Evolutionary conservation across 1,140 invertebrate genomes (phyloP).

Genomic region (Cepaea nemoralis): DNA sequence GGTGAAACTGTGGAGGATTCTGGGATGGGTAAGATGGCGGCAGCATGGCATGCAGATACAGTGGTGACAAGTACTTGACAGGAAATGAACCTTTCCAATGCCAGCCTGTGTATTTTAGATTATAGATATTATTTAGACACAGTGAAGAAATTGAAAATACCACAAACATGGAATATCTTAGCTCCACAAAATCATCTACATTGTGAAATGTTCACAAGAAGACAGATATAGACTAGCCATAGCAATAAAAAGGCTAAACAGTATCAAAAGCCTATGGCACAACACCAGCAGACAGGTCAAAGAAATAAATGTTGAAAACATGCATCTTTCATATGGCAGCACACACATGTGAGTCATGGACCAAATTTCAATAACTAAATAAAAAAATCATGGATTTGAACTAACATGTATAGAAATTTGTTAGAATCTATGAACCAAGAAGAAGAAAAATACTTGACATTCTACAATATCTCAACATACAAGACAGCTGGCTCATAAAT

Average conservation of each 20-base stretch:
- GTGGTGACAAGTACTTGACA: slow-evolving; percentile 51
- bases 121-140: not conserved
- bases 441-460: too few relatives aligned
- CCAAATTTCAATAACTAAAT: too few relatives aligned
- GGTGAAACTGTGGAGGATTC: slow-evolving; percentile 49
- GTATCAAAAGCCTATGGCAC: too few relatives aligned
- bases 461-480: too few relatives aligned
- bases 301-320: too few relatives aligned
- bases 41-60: slow-evolving; percentile 51
- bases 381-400: too few relatives aligned
- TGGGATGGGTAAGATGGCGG: slow-evolving; percentile 55
- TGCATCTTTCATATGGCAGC: too few relatives aligned
- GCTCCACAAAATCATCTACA: not conserved
- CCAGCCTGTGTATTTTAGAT: slow-evolving; percentile 50
- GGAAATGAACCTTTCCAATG: slow-evolving; percentile 49
- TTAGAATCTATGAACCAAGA: too few relatives aligned
- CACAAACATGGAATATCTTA: not conserved
- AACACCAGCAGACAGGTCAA: too few relatives aligned
- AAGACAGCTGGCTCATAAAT: too few relatives aligned
- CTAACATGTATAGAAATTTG: too few relatives aligned
- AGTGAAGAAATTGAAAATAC: not conserved
- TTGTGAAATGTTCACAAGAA: not conserved
- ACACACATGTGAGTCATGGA: too few relatives aligned
- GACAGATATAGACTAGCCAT: not conserved
- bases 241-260: not conserved